phyloP scores from a whole-genome alignment of 2,113 vertebrate genomes.

The Neodontobutis hainanensis region DNA sequence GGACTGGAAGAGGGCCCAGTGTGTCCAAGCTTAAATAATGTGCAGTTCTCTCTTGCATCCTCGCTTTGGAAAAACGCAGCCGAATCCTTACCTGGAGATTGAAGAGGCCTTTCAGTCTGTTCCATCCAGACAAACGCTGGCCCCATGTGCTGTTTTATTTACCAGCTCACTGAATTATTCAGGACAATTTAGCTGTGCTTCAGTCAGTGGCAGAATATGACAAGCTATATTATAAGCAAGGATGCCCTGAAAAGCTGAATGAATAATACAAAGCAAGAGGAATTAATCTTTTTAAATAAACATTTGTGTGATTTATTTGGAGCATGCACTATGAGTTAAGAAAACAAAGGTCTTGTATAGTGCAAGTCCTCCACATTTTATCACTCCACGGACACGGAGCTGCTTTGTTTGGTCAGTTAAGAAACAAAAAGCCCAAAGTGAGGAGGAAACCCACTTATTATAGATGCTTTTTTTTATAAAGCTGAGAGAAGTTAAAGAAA shows the following conservation, averaged over 20 bases:
- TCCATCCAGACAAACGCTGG: slow-evolving; percentile 51
- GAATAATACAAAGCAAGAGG: slow-evolving; percentile 71
- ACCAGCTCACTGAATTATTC: slow-evolving; percentile 74
- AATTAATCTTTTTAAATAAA: slow-evolving; percentile 77
- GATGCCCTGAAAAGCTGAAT: slow-evolving; percentile 68
- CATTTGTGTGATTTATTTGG: slow-evolving; percentile 61
- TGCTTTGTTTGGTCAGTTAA: slow-evolving; percentile 41
- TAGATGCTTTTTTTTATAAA: too few species aligned
- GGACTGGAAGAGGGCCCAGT: slow-evolving; percentile 60
- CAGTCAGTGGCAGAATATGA: slow-evolving; percentile 69
- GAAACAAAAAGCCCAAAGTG: not conserved
- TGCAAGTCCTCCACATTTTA: slow-evolving; percentile 15
- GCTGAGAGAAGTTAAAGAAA: too few species aligned
- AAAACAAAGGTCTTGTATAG: slow-evolving; percentile 32
- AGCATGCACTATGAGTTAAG: slow-evolving; percentile 27
- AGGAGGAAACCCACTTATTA: not conserved
- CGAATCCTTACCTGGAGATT: slow-evolving; percentile 68
- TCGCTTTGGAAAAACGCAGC: slow-evolving; percentile 58
- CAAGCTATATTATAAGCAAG: slow-evolving; percentile 71
- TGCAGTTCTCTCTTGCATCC: slow-evolving; percentile 57
- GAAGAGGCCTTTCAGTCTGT: slow-evolving; percentile 57
- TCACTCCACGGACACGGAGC: slow-evolving; percentile 1
- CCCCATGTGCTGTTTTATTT: slow-evolving; percentile 73
- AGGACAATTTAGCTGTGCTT: slow-evolving; percentile 73
- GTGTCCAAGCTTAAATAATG: slow-evolving; percentile 73